A percentile compares a stretch with the other conserved stretches of the same genome.
These are phyloP conservation scores for Varecia variegata DNA, from an alignment of 2,797 vertebrate genomes.

Conservation along the genomic window DNA sequence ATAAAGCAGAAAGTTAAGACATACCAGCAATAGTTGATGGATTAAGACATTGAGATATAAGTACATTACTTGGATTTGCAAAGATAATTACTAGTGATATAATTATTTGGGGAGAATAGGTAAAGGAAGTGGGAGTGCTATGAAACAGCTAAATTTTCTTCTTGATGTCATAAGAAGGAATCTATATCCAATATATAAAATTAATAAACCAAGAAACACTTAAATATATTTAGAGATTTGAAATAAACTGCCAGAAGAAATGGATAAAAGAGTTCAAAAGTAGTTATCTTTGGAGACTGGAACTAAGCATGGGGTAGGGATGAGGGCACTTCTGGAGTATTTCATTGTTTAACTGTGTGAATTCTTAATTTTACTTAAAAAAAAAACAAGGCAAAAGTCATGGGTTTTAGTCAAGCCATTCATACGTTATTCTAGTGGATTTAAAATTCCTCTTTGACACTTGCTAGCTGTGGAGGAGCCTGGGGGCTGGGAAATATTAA, in stretches of 20 bases:
- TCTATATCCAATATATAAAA: background rate
- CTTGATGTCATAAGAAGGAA: background rate
- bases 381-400: background rate
- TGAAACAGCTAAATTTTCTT: background rate
- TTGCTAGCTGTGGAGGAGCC: background rate
- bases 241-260: background rate
- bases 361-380: background rate
- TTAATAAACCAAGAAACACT: background rate
- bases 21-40: background rate
- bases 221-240: background rate
- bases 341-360: background rate
- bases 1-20: background rate
- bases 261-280: background rate
- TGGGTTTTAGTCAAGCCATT: background rate
- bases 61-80: background rate
- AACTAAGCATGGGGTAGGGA: background rate
- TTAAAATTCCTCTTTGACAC: background rate
- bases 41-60: background rate
- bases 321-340: background rate
- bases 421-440: background rate
- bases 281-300: background rate
- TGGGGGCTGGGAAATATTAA: background rate
- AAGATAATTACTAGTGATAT: background rate
- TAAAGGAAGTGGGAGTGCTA: background rate
- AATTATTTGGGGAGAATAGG: background rate